Base-by-base conservation (phyloP, 2,113 vertebrate genomes). In the Peromyscus polionotus region DNA sequence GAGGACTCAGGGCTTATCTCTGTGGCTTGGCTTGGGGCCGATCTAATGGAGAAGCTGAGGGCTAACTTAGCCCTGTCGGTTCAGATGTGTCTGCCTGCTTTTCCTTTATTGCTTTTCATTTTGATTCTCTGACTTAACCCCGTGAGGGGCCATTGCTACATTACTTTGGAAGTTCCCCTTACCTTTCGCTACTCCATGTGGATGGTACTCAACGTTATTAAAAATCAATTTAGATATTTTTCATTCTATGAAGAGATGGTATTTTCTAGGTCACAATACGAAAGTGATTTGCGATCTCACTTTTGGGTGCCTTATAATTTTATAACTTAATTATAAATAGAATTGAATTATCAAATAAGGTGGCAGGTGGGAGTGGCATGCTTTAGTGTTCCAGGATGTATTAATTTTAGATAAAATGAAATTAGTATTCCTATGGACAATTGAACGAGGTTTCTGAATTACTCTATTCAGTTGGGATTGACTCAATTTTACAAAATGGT, bases 321-420 rank as follows among this genome's bases (percentile, higher is more conserved):
- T 95, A 42, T 73, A 91, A 70, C 24, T 24, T 93, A 95, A 81
- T 97, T 91, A 76, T 84, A 81, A 61, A 36, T 93, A 24, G 83
- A 96, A 85, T 95, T 88, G 75, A 95, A 93, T 95, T 42, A 51
- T 96, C 87, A 91, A 86, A 28, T 86, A 94, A 84, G 51, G n/a
- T 88, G 59, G 89, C 28, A 57, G 73, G 70, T 72, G n/a, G 87
- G 63, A 20, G 45, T 85, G 91, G 93, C 94, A 92, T 91, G 48
- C 63, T 51, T 68, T 90, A 94, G 59, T 92, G 57, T 81, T 96
- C 79, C 77, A 92, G 95, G 86, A 83, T 80, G 57, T 93, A 84
- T 92, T 97, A 96, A 95, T 98, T 95, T 95, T 96, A 93, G 95
- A 70, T 98, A 90, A 97, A 97, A 94, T 95, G 92, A 96, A 97